Evolutionary conservation across 2,113 vertebrate genomes (phyloP), one percentile per base, ranked within the genome.

Genomic region (Genyomyrus donnyi): DNA sequence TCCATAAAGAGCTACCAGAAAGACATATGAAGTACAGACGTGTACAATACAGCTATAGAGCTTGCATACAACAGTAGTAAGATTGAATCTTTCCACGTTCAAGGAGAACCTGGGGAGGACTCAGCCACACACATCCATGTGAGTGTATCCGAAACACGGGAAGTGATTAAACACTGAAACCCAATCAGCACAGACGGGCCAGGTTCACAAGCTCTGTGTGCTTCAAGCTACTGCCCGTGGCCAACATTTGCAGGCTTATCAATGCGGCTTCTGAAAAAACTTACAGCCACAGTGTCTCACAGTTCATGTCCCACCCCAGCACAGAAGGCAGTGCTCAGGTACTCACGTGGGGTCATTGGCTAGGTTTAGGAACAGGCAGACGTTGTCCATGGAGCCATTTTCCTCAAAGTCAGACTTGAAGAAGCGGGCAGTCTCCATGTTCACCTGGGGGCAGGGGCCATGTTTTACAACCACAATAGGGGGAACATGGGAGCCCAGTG

Each of bases 401-500:
- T 97, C 96, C 91, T 97, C 96, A 90, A 97, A 97, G 88, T 97
- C 96, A 0, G 96, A 96, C 93, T 97, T 97, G 90, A 97, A 97
- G 93, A 97, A 97, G 24, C 96, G 96, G 3, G 96, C 96, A 4
- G 96, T 97, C 92, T 97, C 96, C 96, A 97, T 97, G 95, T 97
- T 97, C 92, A 97, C 96, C 96, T 97, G 91, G 35, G 42, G 10
- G 48, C 49, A 0, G 19, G 87, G 66, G 89, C 35, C 5, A 24
- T 19, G 1, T 35, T 85, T 58, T 35, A 80, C 13, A 27, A 39
- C 62, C 84, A 90, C 24, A 87, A 9, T 49, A 31, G 17, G n/a
- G 46, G 31, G 1, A 35, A 8, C 24, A 50, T 39, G 42, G 83
- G 21, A 85, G 42, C 83, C 77, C 77, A 83, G 31, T 45, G 19